These are phyloP conservation scores for Boloria euphrosyne DNA, from an alignment of 2,888 invertebrate species.

Conservation along the genomic window DNA sequence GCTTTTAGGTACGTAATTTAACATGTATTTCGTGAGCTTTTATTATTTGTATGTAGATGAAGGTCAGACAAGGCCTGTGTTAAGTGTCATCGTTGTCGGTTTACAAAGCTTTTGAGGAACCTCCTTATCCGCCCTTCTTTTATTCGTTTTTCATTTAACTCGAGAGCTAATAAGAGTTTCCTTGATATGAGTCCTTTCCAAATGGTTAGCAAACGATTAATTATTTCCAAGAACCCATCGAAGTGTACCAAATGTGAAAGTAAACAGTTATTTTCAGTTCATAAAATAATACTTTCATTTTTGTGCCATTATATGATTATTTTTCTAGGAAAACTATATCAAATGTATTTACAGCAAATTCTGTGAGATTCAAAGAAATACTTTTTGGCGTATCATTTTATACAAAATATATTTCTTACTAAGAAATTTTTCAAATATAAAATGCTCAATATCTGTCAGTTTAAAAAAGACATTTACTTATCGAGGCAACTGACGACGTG, in stretches of 20 bases:
- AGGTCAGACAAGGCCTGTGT: constrained; percentile 32
- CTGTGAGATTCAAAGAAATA: constrained; percentile 2
- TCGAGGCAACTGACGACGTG: constrained; percentile 28
- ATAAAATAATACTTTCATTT: neutral
- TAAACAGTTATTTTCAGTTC: constrained; percentile 4
- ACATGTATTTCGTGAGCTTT: constrained; percentile 24
- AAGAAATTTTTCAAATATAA: constrained; percentile 2
- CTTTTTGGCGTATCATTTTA: neutral
- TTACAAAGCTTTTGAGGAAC: constrained; percentile 33
- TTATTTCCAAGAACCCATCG: constrained; percentile 12
- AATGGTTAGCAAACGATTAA: constrained; percentile 12
- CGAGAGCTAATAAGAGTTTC: constrained; percentile 33
- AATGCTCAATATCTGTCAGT: neutral
- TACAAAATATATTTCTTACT: neutral
- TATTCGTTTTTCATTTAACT: constrained; percentile 33
- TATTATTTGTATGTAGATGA: constrained; percentile 32
- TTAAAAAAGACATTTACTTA: constrained; percentile 25
- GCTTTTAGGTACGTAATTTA: constrained; percentile 8
- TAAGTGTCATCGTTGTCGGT: constrained; percentile 37
- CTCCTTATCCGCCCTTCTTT: constrained; percentile 34
- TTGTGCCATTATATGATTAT: neutral
- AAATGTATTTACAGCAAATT: too few species aligned
- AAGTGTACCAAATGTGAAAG: constrained; percentile 19
- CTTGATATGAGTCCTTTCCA: constrained; percentile 27
- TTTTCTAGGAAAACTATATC: too few species aligned